These are phyloP conservation scores for Austrofundulus limnaeus DNA, from an alignment of 2,113 vertebrate genomes.

Conservation along the genomic window DNA sequence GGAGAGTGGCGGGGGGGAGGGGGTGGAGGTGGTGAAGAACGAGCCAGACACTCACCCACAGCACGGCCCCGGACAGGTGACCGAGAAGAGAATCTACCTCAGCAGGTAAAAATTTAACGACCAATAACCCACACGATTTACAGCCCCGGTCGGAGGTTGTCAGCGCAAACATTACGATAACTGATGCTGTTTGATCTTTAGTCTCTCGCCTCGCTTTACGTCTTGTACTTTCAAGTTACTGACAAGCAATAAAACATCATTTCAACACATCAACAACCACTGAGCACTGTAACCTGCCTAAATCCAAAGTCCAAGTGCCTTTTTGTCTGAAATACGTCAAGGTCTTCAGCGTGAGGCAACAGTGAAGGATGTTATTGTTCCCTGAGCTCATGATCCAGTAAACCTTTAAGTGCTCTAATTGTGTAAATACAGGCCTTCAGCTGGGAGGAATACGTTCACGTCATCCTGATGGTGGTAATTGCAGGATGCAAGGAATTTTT, in stretches of 20 bases:
- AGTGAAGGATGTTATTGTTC: constrained; percentile 1
- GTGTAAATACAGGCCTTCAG: constrained; percentile 26
- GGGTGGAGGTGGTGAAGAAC: constrained; percentile 89
- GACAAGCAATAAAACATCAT: constrained; percentile 19
- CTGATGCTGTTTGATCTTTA: constrained; percentile 34
- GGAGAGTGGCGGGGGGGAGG: constrained; percentile 88
- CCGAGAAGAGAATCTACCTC: constrained; percentile 90
- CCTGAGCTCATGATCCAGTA: constrained; percentile 20
- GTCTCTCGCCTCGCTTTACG: constrained; percentile 9
- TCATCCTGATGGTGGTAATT: constrained; percentile 31
- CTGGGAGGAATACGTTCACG: constrained; percentile 15
- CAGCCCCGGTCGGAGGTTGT: constrained; percentile 3
- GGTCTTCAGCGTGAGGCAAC: background rate
- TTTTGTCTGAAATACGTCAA: constrained; percentile 19
- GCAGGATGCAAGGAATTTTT: constrained; percentile 13
- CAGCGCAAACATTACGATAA: constrained; percentile 11
- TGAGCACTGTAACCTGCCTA: constrained; percentile 21
- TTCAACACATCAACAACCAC: constrained; percentile 26
- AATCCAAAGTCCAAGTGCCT: constrained; percentile 39
- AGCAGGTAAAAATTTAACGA: constrained; percentile 78
- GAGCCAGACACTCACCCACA: constrained; percentile 83
- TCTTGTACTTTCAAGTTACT: background rate
- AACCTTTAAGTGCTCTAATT: constrained; percentile 14
- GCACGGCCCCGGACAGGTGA: constrained; percentile 86
- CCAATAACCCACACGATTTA: constrained; percentile 12